phyloP scores from a whole-genome alignment of 2,113 vertebrate species.

The Camarhynchus parvulus region DNA sequence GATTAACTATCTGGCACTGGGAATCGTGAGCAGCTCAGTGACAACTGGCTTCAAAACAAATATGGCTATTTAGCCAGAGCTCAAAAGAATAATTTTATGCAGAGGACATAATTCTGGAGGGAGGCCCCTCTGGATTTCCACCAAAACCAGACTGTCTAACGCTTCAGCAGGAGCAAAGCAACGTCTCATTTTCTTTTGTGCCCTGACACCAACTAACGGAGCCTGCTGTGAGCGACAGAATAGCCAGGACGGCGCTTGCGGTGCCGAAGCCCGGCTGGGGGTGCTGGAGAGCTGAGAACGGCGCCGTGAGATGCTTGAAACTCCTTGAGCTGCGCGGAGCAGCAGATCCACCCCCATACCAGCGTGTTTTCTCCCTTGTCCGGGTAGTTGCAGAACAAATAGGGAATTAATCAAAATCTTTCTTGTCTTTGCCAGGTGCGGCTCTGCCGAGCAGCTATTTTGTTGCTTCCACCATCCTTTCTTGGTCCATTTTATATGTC shows the following conservation, averaged over 20 bases:
- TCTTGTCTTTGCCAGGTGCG: neutral
- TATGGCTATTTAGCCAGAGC: neutral
- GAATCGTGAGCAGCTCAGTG: neutral
- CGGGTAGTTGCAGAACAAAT: neutral
- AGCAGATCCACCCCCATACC: accelerated
- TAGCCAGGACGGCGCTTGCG: neutral
- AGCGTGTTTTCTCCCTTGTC: neutral
- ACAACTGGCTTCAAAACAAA: neutral
- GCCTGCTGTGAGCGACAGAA: accelerated
- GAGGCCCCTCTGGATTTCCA: neutral
- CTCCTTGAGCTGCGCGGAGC: accelerated
- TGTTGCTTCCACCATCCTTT: neutral
- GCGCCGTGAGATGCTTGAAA: accelerated
- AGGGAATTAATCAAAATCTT: neutral
- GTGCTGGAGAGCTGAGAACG: slow-evolving; percentile 5
- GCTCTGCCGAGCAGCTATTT: neutral
- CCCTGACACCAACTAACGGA: neutral
- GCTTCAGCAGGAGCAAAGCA: neutral
- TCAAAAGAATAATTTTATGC: neutral
- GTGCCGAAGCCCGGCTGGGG: neutral
- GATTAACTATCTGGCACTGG: neutral
- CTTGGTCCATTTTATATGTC: neutral
- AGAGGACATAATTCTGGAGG: neutral
- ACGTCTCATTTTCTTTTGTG: neutral
- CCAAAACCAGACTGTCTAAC: neutral